Evolutionary conservation across 2,113 vertebrate species (phyloP).

Genomic region (Canis aureus): DNA sequence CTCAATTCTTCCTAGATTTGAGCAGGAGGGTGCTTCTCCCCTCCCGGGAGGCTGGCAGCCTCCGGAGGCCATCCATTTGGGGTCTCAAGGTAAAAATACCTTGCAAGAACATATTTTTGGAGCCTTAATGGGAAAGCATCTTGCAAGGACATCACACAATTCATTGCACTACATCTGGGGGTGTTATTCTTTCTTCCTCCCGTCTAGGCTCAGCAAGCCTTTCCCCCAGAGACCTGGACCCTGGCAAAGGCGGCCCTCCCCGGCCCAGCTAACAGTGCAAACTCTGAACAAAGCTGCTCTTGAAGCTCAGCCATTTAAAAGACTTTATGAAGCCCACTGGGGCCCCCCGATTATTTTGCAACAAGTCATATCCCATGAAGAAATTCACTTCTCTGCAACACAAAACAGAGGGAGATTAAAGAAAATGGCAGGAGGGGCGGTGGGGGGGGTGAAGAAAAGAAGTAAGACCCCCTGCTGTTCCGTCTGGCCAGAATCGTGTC

Average conservation of each 20-base stretch:
- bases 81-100: slow-evolving; percentile 51
- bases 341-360: slow-evolving; percentile 89
- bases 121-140: slow-evolving; percentile 50
- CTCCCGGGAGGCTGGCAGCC: neutral
- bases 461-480: slow-evolving; percentile 85
- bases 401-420: slow-evolving; percentile 88
- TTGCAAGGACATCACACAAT: slow-evolving; percentile 58
- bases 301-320: slow-evolving; percentile 87
- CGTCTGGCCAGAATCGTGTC: slow-evolving; percentile 88
- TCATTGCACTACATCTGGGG: slow-evolving; percentile 56
- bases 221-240: slow-evolving; percentile 77
- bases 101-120: slow-evolving; percentile 58
- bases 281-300: slow-evolving; percentile 88
- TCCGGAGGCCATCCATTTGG: neutral
- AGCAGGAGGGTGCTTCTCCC: neutral
- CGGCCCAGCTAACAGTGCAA: slow-evolving; percentile 69
- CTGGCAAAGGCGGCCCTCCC: slow-evolving; percentile 74
- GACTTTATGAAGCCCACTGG: slow-evolving; percentile 89
- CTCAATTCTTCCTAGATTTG: neutral
- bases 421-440: slow-evolving; percentile 74
- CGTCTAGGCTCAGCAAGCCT: slow-evolving; percentile 73
- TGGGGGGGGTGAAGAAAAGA: slow-evolving; percentile 73
- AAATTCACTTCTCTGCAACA: slow-evolving; percentile 89
- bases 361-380: slow-evolving; percentile 92
- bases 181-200: slow-evolving; percentile 75